Evolutionary conservation across 2,888 invertebrate genomes (phyloP).

Genomic region (Chaetogeoica ovagalla): DNA sequence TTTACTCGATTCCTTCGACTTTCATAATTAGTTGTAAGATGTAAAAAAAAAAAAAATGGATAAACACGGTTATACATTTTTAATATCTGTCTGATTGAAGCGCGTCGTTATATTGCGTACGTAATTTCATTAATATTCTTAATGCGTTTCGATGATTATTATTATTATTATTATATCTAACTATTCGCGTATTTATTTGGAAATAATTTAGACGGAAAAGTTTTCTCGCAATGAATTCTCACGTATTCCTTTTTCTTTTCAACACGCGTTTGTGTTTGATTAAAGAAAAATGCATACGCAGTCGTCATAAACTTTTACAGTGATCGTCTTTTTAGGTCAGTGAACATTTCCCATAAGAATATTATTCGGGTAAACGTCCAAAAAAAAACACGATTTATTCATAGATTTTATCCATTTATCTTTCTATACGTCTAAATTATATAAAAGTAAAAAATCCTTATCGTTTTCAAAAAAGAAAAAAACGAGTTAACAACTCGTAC

Average conservation of each 20-base stretch:
- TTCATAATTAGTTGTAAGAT: too few relatives aligned
- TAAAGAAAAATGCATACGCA: slow-evolving; percentile 2
- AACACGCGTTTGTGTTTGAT: not conserved
- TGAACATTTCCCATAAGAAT: slow-evolving; percentile 3
- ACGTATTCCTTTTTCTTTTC: slow-evolving; percentile 2
- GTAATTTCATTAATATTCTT: too few relatives aligned
- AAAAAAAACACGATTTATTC: slow-evolving; percentile 9
- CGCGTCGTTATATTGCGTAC: too few relatives aligned
- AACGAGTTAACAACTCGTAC: too few relatives aligned
- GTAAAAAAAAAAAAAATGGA: too few relatives aligned
- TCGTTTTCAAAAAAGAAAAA: not conserved
- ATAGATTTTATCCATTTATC: not conserved
- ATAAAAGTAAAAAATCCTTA: not conserved
- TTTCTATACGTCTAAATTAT: not conserved
- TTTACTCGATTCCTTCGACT: too few relatives aligned
- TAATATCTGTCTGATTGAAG: too few relatives aligned
- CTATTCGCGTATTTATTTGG: too few relatives aligned
- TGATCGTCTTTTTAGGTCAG: slow-evolving; percentile 9
- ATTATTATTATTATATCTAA: too few relatives aligned
- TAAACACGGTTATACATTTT: too few relatives aligned
- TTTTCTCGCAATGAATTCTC: not conserved
- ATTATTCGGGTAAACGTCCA: not conserved
- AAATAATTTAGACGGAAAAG: not conserved
- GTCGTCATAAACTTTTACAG: not conserved
- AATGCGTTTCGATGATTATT: too few relatives aligned